phyloP scores from a whole-genome alignment of 2,888 invertebrate genomes.

The Oxyscelio sp. region DNA sequence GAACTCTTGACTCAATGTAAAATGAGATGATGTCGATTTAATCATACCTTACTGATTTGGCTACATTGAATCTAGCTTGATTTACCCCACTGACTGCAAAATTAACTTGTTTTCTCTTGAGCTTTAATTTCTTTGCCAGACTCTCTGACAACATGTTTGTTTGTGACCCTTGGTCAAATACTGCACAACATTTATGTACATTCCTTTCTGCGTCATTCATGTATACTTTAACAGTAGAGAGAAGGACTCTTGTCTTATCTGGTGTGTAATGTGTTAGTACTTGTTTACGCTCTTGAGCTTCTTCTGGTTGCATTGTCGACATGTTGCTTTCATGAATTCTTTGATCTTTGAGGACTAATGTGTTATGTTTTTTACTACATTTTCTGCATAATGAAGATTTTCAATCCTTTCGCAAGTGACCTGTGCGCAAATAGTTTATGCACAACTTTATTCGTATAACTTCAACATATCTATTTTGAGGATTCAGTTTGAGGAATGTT shows the following conservation, averaged over 20 bases:
- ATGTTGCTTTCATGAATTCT: neutral
- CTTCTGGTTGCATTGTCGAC: neutral
- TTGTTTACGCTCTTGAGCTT: neutral
- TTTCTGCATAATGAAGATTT: too few species aligned
- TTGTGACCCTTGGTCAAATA: conserved; percentile 31
- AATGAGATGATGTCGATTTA: too few species aligned
- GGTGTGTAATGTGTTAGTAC: conserved; percentile 9
- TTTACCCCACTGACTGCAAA: conserved; percentile 5
- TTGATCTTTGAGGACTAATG: conserved; percentile 20
- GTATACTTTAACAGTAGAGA: conserved; percentile 27
- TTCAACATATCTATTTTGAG: too few species aligned
- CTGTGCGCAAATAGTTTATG: too few species aligned
- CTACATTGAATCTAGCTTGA: neutral
- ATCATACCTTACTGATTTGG: too few species aligned
- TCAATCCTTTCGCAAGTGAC: too few species aligned
- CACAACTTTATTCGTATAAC: too few species aligned
- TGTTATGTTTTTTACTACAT: too few species aligned
- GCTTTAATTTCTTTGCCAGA: neutral
- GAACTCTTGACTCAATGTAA: too few species aligned
- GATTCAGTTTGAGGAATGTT: too few species aligned
- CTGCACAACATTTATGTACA: conserved; percentile 19
- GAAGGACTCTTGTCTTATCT: neutral
- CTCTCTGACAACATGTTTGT: conserved; percentile 16
- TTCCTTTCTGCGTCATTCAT: conserved; percentile 23
- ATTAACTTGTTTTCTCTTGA: neutral